Evolutionary conservation across 2,797 vertebrate species (phyloP).

Genomic region (Heterohyrax brucei): DNA sequence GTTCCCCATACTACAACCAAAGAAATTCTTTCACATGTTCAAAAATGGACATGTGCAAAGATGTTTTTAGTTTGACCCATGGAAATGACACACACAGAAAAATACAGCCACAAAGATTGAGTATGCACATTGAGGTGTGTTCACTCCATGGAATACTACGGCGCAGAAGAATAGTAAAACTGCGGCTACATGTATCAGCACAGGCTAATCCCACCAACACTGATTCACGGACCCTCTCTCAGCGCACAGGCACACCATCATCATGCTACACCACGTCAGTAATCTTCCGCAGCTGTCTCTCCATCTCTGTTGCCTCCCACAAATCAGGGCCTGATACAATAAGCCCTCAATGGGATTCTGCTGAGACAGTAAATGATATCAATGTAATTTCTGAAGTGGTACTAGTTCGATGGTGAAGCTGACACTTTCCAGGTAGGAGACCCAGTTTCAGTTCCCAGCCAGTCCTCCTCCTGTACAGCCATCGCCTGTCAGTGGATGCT

Average conservation of each 20-base stretch:
- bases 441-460: not conserved
- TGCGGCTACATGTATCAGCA: not conserved
- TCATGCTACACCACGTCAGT: too few relatives aligned
- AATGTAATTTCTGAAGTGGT: not conserved
- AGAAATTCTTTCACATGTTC: not conserved
- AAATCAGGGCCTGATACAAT: not conserved
- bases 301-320: not conserved
- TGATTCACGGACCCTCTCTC: not conserved
- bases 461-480: too few relatives aligned
- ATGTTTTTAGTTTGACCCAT: not conserved
- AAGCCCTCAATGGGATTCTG: too few relatives aligned
- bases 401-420: not conserved
- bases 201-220: not conserved
- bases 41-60: not conserved
- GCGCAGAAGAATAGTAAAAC: not conserved
- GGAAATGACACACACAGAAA: not conserved
- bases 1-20: not conserved
- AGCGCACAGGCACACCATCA: not conserved
- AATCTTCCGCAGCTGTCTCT: accelerated
- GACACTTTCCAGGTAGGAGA: not conserved
- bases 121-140: not conserved
- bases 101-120: not conserved
- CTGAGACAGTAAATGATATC: not conserved
- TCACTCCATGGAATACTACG: not conserved
- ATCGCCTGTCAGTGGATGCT: not conserved